A percentile compares a stretch with the other conserved stretches of the same genome.
phyloP scores from a whole-genome alignment of 2,113 vertebrate genomes.

The Aegithalos caudatus region DNA sequence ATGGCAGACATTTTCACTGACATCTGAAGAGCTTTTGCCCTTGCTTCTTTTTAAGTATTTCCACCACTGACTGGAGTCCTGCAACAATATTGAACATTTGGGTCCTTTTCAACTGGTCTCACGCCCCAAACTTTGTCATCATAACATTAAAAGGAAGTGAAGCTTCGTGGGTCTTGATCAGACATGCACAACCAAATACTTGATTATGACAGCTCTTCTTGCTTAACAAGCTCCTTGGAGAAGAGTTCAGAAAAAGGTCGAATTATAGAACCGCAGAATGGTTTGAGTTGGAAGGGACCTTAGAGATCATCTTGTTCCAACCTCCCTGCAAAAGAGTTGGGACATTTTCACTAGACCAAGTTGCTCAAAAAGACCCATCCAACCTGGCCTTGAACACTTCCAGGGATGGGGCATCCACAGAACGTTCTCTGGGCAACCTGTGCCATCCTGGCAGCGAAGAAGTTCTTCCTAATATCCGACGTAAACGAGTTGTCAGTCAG shows the following conservation, averaged over 20 bases:
- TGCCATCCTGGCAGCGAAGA: not conserved
- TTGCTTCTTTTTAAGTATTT: not conserved
- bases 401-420: not conserved
- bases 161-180: not conserved
- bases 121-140: fast-evolving
- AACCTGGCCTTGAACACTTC: not conserved
- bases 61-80: not conserved
- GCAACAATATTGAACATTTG: not conserved
- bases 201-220: not conserved
- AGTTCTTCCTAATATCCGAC: not conserved
- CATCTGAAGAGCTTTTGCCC: not conserved
- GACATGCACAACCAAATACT: not conserved
- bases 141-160: not conserved
- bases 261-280: not conserved
- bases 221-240: not conserved
- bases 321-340: too few relatives aligned
- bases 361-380: not conserved
- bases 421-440: not conserved
- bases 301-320: not conserved
- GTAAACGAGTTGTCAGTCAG: not conserved
- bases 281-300: not conserved
- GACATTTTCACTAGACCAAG: not conserved
- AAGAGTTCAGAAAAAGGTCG: fast-evolving
- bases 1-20: not conserved
- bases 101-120: not conserved